Evolutionary conservation across 2,797 vertebrate genomes (phyloP).

Genomic region (Phoxinus dragarum): DNA sequence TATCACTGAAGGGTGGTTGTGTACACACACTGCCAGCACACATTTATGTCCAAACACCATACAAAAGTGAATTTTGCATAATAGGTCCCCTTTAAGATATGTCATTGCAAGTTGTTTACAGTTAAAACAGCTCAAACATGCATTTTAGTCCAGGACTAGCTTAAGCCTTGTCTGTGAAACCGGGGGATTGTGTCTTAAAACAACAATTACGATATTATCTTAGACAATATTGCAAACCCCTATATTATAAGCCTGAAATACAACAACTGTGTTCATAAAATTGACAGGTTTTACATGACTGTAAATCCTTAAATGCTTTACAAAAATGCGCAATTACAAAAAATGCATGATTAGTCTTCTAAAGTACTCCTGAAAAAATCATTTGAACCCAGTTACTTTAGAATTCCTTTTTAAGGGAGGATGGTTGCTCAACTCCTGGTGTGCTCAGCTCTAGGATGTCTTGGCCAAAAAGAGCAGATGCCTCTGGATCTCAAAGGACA

Average conservation of each 20-base stretch:
- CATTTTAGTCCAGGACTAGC: no score
- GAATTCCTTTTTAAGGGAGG: constrained; percentile 27
- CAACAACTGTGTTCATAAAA: background rate
- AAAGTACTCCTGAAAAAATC: background rate
- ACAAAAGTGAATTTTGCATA: no score
- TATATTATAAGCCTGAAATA: background rate
- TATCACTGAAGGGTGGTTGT: no score
- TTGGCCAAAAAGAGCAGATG: constrained; percentile 33
- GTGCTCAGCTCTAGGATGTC: background rate
- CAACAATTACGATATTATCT: background rate
- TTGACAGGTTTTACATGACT: background rate
- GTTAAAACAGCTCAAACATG: no score
- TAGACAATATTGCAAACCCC: background rate
- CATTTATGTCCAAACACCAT: no score
- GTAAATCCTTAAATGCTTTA: background rate
- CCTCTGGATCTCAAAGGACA: constrained; percentile 42
- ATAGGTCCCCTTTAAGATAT: no score
- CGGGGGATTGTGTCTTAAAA: no score
- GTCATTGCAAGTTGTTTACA: no score
- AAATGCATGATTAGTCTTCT: background rate
- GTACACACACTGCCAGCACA: no score
- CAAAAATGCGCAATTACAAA: background rate
- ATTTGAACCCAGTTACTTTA: constrained; percentile 5
- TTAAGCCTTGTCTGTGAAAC: no score
- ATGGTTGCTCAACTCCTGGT: constrained; percentile 15